Evolutionary conservation across 2,888 invertebrate genomes (phyloP).

Genomic region (Phaonia tiefii): DNA sequence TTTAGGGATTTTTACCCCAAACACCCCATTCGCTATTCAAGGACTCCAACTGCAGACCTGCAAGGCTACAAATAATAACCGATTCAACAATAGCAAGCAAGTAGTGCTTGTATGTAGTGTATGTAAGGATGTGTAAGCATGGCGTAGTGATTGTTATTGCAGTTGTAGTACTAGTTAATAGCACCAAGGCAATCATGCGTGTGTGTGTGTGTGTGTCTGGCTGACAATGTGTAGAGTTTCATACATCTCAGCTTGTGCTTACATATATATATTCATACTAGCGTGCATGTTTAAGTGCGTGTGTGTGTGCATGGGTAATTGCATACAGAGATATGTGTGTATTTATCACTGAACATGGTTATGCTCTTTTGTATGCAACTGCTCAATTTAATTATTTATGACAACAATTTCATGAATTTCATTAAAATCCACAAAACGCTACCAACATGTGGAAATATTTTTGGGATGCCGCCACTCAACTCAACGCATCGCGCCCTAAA

Average conservation of each 20-base stretch:
- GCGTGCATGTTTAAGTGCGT: neutral
- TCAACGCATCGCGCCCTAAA: too few relatives aligned
- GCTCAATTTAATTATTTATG: constrained; percentile 77
- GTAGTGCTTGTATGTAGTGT: constrained; percentile 25
- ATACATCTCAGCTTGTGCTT: constrained; percentile 12
- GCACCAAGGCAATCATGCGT: constrained; percentile 42
- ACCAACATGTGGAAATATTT: constrained; percentile 60
- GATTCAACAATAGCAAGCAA: constrained; percentile 22
- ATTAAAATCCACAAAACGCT: constrained; percentile 74
- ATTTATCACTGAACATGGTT: constrained; percentile 28
- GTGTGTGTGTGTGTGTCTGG: constrained; percentile 25
- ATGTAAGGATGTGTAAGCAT: neutral
- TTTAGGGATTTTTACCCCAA: constrained; percentile 40
- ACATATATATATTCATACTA: neutral
- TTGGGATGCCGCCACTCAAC: constrained; percentile 32
- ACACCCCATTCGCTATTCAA: too few relatives aligned
- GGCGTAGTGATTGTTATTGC: neutral
- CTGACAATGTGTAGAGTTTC: too few relatives aligned
- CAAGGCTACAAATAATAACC: constrained; percentile 31
- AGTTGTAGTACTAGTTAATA: constrained; percentile 46
- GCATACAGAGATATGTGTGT: constrained; percentile 5
- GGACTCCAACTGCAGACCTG: too few relatives aligned
- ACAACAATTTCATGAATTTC: constrained; percentile 77
- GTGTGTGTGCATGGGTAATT: neutral
- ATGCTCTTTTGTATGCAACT: constrained; percentile 60